Conservation (phyloP, 1,140 invertebrate genomes). For the Notospermus geniculatus region DNA sequence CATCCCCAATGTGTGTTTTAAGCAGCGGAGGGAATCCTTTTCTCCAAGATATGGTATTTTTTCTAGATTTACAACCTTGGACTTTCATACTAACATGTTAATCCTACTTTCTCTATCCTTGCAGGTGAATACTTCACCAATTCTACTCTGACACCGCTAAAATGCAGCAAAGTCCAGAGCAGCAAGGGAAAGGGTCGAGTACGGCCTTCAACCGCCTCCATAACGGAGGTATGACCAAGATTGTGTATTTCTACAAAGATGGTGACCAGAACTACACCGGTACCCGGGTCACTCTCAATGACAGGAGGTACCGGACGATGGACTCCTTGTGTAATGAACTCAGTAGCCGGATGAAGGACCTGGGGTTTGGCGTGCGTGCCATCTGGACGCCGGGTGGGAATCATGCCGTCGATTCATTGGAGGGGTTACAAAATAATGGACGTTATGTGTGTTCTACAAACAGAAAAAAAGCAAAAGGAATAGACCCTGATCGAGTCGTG, state of each 20-base stretch:
- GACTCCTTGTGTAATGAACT: conserved; percentile 41
- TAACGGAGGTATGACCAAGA: conserved; percentile 34
- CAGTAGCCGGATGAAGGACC: conserved; percentile 33
- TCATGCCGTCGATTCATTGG: conserved; percentile 32
- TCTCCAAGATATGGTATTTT: no score
- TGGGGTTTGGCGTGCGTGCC: conserved; percentile 48
- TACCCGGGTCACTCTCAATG: conserved; percentile 41
- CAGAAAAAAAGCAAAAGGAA: conserved; percentile 26
- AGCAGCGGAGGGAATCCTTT: no score
- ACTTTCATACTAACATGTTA: no score
- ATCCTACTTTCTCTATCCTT: no score
- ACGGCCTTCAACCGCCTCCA: neutral
- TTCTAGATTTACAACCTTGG: no score
- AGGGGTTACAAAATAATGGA: conserved; percentile 40
- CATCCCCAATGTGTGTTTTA: no score
- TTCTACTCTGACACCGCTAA: neutral
- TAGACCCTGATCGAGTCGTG: conserved; percentile 29
- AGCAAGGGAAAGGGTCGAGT: neutral
- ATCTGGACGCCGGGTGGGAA: conserved; percentile 46
- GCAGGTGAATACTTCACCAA: no score
- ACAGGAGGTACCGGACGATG: conserved; percentile 34
- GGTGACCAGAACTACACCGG: conserved; percentile 37
- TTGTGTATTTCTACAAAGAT: conserved; percentile 49
- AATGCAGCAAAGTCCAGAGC: conserved; percentile 2
- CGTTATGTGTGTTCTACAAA: conserved; percentile 47